phyloP scores from a whole-genome alignment of 2,113 vertebrate species.

The Rhipidura dahli region DNA sequence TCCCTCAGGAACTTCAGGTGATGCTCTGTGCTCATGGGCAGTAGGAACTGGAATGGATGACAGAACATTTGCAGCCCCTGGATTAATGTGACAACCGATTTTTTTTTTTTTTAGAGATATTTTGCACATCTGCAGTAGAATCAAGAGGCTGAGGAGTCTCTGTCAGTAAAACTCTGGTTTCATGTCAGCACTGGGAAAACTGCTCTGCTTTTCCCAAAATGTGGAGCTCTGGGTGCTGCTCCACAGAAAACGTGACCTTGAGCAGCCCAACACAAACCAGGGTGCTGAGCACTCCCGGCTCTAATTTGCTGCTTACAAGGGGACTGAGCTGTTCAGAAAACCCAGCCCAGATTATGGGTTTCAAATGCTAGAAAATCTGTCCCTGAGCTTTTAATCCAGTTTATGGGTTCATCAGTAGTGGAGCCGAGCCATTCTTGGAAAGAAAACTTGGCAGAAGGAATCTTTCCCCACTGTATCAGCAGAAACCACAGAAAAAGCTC shows the following conservation, averaged over 20 bases:
- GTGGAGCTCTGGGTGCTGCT: not conserved
- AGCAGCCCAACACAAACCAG: not conserved
- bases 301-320: not conserved
- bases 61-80: not conserved
- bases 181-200: rapidly evolving
- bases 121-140: not conserved
- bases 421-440: slow-evolving; percentile 13
- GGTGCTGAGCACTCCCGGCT: not conserved
- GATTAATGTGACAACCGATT: not conserved
- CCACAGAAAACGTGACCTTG: rapidly evolving
- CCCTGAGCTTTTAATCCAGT: not conserved
- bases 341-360: not conserved
- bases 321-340: not conserved
- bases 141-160: not conserved
- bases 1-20: not conserved
- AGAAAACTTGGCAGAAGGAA: not conserved
- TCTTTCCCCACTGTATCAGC: not conserved
- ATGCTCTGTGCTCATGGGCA: not conserved
- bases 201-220: not conserved
- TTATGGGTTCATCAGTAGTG: not conserved
- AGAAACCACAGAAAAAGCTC: not conserved
- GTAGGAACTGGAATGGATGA: not conserved
- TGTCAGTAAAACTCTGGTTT: not conserved
- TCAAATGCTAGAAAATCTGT: not conserved
- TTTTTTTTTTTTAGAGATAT: not conserved